Base-by-base conservation (phyloP, 2,797 vertebrate species). In the Anisognathus igniventris region DNA sequence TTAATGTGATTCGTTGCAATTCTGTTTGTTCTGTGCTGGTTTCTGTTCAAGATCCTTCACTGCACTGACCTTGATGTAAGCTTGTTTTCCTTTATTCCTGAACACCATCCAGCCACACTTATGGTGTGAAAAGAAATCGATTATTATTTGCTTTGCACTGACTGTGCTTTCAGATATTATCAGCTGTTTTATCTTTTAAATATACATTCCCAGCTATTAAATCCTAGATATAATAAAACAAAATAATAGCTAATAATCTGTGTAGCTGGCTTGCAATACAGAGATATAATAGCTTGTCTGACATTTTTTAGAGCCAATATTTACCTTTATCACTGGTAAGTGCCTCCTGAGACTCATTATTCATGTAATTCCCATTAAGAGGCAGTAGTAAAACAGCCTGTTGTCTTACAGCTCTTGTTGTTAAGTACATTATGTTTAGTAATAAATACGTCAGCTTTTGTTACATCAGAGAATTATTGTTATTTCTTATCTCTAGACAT, bases 341-440 rank as follows among this genome's bases (percentile, higher is more conserved):
- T 85, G 93, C 58, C 96, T 96, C 93, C 90, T 60, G 96, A 92
- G 93, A 89, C 88, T 94, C 96, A 92, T 97, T 95, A 92, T 88
- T 96, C 94, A 89, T 93, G 74, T 93, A 97, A 96, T 96, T 97
- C 87, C 87, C 92, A 94, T 97, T 96, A 97, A 96, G 83, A 97
- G 67, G 80, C 68, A 85, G 89, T 95, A 96, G 87, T 97, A 97
- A 97, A 97, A 88, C 91, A 96, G 90, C 62, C 88, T 95, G 83
- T 95, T 96, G 88, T 96, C 93, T 95, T 96, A 65, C 88, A 93
- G 60, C 72, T 87, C 86, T 86, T 96, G 68, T 85, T 95, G 90
- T 90, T 96, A 96, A 94, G 77, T 92, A 93, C 88, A 72, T 72
- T 87, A 56, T 79, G 37, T 81, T 91, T 82, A 92, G 74, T 88